Base-by-base conservation (phyloP, 2,113 vertebrate genomes). In the Gobio gobio region DNA sequence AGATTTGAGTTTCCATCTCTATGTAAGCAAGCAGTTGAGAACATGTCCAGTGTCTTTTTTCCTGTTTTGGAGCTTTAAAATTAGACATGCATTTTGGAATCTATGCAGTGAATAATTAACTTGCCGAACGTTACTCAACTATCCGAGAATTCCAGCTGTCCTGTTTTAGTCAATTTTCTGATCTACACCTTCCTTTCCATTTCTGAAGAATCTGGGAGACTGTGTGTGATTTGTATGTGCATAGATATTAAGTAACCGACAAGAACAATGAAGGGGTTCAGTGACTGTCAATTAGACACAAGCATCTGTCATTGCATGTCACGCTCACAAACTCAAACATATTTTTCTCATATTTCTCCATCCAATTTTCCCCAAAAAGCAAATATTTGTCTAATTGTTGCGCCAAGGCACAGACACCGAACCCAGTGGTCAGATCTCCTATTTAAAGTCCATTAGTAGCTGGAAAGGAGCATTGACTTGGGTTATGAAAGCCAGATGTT, bases 361-460 rank as follows among this genome's bases (percentile, higher is more conserved):
- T 78, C 51, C 78, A 86, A 51, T 83, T 87, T 83, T 78, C 29
- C 75, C 72, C 78, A 49, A 78, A 89, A 88, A 89, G 84, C 88
- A 90, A 90, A 89, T 90, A 91, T 90, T 90, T 91, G 70, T 90
- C 70, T 84, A 87, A 90, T 86, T 85, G 89, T 87, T 85, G 83
- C n/a, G 87, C 84, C 84, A 87, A 36, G 84, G 75, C 75, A 76
- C 66, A 85, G 78, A 85, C 77, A 72, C 40, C 14, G 85, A 70
- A 20, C 85, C 75, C 79, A 80, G 54, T 45, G 88, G 66, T 70
- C 49, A 81, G 88, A 59, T 63, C 22, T 82, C 70, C 59, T 84
- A 86, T 90, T 89, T 83, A 84, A 90, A 74, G 83, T 88, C 87
- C 82, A 88, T 90, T 88, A 91, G 82, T 59, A 86, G 75, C 81